Percentiles rank a stretch among this genome's conserved stretches.
phyloP scores from a whole-genome alignment of 2,113 vertebrate genomes.

The Cyphomyrus plagiostoma region DNA sequence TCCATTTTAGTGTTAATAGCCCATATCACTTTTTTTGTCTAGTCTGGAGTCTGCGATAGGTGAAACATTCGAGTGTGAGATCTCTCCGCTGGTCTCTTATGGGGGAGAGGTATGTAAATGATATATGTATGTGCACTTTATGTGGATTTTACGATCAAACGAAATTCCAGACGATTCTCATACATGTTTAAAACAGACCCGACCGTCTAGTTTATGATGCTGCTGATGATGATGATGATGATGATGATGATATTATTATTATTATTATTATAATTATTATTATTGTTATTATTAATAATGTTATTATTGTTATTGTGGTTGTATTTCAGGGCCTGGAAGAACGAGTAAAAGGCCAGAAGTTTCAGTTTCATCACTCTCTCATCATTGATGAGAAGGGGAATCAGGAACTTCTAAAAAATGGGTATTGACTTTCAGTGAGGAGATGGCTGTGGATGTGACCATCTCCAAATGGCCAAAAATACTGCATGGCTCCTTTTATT shows the following conservation, averaged over 20 bases:
- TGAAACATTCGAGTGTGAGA: constrained; percentile 87
- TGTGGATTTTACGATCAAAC: not conserved
- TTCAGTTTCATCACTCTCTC: constrained; percentile 72
- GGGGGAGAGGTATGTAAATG: constrained; percentile 82
- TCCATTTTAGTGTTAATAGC: not conserved
- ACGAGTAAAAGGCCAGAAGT: constrained; percentile 71
- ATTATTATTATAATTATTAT: too few relatives aligned
- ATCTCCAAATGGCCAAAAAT: not conserved
- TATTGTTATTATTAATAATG: not conserved
- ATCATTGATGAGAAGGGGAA: constrained; percentile 70
- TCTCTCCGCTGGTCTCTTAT: constrained; percentile 87
- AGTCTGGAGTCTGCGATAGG: constrained; percentile 87
- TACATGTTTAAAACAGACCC: not conserved
- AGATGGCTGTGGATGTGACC: constrained; percentile 14
- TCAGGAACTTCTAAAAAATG: constrained; percentile 79
- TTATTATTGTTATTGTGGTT: not conserved
- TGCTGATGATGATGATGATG: not conserved
- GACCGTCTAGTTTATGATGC: not conserved
- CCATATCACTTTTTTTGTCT: not conserved
- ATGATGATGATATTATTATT: not conserved
- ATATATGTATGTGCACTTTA: not conserved
- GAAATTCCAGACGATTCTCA: not conserved
- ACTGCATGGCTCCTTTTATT: not conserved
- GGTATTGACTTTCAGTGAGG: constrained; percentile 53
- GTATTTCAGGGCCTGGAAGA: constrained; percentile 71